These are phyloP conservation scores for Sarcoramphus papa DNA, from an alignment of 2,797 vertebrate species.

Conservation along the genomic window DNA sequence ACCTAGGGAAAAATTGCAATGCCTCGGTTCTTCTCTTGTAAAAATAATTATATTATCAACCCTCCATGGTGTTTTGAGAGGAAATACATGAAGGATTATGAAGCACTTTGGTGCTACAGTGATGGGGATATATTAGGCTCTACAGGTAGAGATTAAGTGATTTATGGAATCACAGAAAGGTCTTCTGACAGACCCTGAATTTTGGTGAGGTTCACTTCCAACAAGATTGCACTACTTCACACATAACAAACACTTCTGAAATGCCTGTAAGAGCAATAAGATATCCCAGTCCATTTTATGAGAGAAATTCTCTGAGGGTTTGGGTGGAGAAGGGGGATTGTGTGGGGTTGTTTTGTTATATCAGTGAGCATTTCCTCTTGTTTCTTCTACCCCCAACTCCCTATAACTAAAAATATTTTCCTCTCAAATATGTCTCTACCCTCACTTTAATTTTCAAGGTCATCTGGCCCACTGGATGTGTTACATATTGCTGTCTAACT, in stretches of 20 bases:
- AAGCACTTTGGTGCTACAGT: background rate
- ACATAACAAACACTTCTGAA: background rate
- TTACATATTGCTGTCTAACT: conserved; percentile 15
- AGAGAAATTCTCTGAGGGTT: background rate
- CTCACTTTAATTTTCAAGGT: conserved; percentile 32
- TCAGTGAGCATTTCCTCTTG: background rate
- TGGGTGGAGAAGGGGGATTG: background rate
- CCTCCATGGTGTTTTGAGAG: background rate
- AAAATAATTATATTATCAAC: background rate
- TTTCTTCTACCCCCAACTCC: background rate
- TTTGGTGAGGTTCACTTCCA: background rate
- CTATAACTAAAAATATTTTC: background rate
- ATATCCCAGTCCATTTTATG: background rate
- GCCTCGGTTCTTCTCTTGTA: background rate
- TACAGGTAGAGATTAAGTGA: background rate
- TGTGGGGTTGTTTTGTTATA: background rate
- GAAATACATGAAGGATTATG: background rate
- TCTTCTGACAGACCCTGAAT: background rate
- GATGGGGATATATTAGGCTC: background rate
- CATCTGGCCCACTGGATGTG: background rate
- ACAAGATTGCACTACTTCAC: background rate
- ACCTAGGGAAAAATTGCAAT: background rate
- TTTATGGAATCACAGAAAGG: background rate
- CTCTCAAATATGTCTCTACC: background rate
- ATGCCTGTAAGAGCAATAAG: background rate